Conservation (phyloP, 2,888 invertebrate species). For the Cheiracanthium punctorium region DNA sequence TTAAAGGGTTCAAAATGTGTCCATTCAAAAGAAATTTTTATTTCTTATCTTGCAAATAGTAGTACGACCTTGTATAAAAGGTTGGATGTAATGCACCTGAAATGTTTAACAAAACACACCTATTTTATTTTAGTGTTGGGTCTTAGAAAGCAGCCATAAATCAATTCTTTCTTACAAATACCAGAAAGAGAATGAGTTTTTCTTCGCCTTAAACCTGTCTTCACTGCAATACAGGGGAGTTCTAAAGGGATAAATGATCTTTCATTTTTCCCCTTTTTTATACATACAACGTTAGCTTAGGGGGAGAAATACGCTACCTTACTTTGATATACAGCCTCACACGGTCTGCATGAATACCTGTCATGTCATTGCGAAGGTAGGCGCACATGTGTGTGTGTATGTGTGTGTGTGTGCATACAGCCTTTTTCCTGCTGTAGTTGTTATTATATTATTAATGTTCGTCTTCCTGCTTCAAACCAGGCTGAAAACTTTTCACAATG, state of each 20-base stretch:
- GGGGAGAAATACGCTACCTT: slow-evolving; percentile 1
- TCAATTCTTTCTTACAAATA: slow-evolving; percentile 35
- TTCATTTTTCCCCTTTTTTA: slow-evolving; percentile 17
- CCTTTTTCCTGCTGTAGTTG: slow-evolving; percentile 23
- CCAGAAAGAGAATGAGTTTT: background rate
- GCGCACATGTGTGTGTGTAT: background rate
- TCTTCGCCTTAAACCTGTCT: slow-evolving; percentile 20
- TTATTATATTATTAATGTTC: slow-evolving; percentile 62
- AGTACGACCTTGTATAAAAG: no score
- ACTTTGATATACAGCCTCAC: slow-evolving; percentile 19
- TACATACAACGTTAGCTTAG: slow-evolving; percentile 18
- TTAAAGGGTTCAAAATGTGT: no score
- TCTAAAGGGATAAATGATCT: slow-evolving; percentile 41
- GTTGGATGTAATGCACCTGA: no score
- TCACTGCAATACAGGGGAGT: slow-evolving; percentile 26
- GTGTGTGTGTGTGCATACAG: background rate
- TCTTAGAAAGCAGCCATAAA: slow-evolving; percentile 31
- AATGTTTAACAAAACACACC: no score
- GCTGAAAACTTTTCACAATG: slow-evolving; percentile 42
- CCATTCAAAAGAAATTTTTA: no score
- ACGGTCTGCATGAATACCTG: background rate
- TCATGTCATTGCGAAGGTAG: no score
- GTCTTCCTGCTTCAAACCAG: slow-evolving; percentile 46
- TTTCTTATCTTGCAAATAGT: no score
- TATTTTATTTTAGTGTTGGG: no score